phyloP scores from a whole-genome alignment of 2,888 invertebrate species.

The Ophion costatus region DNA sequence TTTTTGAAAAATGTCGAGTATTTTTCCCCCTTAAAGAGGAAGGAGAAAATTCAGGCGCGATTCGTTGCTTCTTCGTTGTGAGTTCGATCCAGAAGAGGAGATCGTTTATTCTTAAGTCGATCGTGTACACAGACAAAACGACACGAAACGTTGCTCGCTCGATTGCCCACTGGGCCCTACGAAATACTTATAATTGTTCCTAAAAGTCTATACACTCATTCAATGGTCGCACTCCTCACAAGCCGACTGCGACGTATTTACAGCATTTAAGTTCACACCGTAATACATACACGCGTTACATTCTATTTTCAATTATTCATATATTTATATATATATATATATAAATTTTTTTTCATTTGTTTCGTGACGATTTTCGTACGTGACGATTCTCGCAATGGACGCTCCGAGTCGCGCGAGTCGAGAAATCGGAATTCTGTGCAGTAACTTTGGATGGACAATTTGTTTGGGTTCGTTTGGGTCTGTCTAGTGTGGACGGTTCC shows the following conservation, averaged over 20 bases:
- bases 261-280: slow-evolving; percentile 53
- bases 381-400: slow-evolving; percentile 4
- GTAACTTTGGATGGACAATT: neutral
- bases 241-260: slow-evolving; percentile 49
- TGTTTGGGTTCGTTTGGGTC: neutral
- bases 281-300: slow-evolving; percentile 43
- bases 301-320: slow-evolving; percentile 18
- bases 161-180: slow-evolving; percentile 4
- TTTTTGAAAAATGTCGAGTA: neutral
- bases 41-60: neutral
- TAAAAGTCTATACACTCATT: slow-evolving; percentile 39
- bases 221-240: slow-evolving; percentile 32
- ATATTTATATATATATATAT: neutral
- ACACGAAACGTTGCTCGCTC: slow-evolving; percentile 70
- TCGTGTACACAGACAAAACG: slow-evolving; percentile 58
- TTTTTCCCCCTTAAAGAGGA: neutral
- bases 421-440: slow-evolving; percentile 30
- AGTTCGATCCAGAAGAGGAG: neutral
- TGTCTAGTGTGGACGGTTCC: neutral
- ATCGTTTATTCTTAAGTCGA: slow-evolving; percentile 55
- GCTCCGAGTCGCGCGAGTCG: neutral
- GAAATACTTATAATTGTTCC: slow-evolving; percentile 50
- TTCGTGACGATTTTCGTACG: neutral
- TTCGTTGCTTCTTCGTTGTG: neutral
- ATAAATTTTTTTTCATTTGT: slow-evolving; percentile 9